A percentile compares a stretch with the other conserved stretches of the same genome.
phyloP scores from a whole-genome alignment of 2,888 invertebrate genomes.

The Agrilus mali region DNA sequence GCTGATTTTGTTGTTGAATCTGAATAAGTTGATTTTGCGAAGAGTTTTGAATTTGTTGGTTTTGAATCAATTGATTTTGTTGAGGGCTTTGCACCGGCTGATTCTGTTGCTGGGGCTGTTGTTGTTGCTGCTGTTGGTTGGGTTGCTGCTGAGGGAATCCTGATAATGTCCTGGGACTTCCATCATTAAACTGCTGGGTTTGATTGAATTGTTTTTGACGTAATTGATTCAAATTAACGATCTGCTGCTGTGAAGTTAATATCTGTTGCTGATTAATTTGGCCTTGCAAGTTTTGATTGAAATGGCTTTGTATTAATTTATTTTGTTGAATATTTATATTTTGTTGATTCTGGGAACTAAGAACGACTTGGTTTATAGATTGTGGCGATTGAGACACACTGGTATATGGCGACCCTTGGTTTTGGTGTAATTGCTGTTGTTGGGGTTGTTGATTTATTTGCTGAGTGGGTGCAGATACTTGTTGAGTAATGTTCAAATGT shows the following conservation, averaged over 20 bases:
- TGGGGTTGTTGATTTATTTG: constrained; percentile 1
- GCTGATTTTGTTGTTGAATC: constrained; percentile 39
- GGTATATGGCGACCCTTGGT: constrained; percentile 3
- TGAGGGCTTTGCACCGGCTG: constrained; percentile 3
- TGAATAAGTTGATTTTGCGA: constrained; percentile 35
- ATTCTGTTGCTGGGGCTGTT: constrained; percentile 26
- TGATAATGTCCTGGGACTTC: too few relatives aligned
- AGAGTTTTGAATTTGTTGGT: constrained; percentile 1
- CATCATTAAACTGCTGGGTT: constrained; percentile 25
- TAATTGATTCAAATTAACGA: constrained; percentile 21
- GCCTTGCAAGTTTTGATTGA: constrained; percentile 26
- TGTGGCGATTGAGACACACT: constrained; percentile 1
- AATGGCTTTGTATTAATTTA: not conserved
- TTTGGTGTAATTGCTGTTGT: constrained; percentile 8
- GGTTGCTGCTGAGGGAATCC: constrained; percentile 29
- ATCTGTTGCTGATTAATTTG: constrained; percentile 30
- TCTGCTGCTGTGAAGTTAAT: not conserved
- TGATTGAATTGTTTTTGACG: constrained; percentile 35
- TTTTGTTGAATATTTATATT: constrained; percentile 23
- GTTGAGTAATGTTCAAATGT: too few relatives aligned
- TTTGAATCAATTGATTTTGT: constrained; percentile 11
- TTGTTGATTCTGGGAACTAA: constrained; percentile 22
- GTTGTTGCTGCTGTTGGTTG: constrained; percentile 36
- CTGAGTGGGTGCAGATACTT: not conserved
- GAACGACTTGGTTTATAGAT: not conserved